Conservation (phyloP, 2,888 invertebrate genomes). For the Pollenia amentaria region DNA sequence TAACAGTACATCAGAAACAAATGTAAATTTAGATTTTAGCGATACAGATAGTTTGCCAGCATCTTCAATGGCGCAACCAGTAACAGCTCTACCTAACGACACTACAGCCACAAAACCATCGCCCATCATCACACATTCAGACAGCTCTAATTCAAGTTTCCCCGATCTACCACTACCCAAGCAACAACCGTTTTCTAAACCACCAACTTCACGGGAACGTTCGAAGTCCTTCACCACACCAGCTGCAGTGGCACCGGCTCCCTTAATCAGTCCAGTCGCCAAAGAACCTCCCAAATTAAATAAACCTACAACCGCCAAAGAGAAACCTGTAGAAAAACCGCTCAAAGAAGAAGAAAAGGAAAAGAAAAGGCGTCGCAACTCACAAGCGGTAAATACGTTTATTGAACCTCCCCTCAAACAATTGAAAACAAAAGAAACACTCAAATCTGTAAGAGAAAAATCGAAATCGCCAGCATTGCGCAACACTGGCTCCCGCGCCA, state of each 20-base stretch:
- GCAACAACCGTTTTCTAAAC: constrained; percentile 35
- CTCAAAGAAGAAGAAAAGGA: constrained; percentile 83
- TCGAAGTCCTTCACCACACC: constrained; percentile 41
- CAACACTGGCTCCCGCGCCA: constrained; percentile 56
- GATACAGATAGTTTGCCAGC: constrained; percentile 81
- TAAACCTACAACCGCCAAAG: constrained; percentile 79
- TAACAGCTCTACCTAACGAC: background rate
- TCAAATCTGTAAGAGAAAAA: constrained; percentile 81
- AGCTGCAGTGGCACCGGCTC: constrained; percentile 22
- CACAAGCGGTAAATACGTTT: constrained; percentile 80
- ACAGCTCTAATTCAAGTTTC: constrained; percentile 83
- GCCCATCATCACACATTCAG: constrained; percentile 80
- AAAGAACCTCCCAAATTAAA: constrained; percentile 60
- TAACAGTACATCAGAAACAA: constrained; percentile 58
- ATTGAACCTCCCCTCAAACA: constrained; percentile 84
- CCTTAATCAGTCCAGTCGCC: constrained; percentile 27
- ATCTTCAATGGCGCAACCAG: constrained; percentile 61
- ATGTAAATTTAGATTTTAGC: constrained; percentile 81
- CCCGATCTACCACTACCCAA: constrained; percentile 81
- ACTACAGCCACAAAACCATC: constrained; percentile 64
- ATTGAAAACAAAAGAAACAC: constrained; percentile 80
- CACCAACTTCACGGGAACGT: constrained; percentile 44
- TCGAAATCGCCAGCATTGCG: constrained; percentile 82
- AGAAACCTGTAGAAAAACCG: constrained; percentile 85
- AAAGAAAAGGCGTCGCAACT: constrained; percentile 85